Evolutionary conservation across 2,797 vertebrate genomes (phyloP).

Genomic region (Malacoraja senta): DNA sequence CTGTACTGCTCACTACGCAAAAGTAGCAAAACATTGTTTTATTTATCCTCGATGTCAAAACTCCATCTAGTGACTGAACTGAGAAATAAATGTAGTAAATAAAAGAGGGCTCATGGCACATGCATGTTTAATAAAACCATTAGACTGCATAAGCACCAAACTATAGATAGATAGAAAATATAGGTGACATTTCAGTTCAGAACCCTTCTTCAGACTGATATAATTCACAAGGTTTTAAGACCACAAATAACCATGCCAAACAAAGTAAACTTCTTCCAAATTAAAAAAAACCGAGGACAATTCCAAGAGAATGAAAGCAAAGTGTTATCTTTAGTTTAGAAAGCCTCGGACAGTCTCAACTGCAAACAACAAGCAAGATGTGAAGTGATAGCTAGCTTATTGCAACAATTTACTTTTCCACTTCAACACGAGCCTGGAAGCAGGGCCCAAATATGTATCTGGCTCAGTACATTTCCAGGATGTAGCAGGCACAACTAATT

Average conservation of each 20-base stretch:
- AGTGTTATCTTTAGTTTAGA: neutral
- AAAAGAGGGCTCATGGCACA: neutral
- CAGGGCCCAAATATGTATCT: neutral
- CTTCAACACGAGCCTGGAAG: neutral
- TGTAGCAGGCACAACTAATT: neutral
- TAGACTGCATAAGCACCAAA: neutral
- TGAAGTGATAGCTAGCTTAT: neutral
- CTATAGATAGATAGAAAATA: no score
- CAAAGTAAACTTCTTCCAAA: neutral
- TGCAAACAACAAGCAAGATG: neutral
- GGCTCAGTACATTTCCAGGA: neutral
- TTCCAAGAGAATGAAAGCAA: neutral
- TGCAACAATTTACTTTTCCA: neutral
- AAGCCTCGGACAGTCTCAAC: neutral
- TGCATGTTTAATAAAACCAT: neutral
- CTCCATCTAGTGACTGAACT: slow-evolving; percentile 31
- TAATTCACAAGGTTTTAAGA: neutral
- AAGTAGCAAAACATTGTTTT: neutral
- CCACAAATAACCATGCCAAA: neutral
- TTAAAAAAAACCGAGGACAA: neutral
- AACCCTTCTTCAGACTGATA: no score
- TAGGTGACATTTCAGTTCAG: no score
- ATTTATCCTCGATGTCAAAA: neutral
- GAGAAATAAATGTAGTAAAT: neutral
- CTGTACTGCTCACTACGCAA: neutral